Evolutionary conservation across 2,797 vertebrate genomes (phyloP), one percentile per base, ranked within the genome.

Genomic region (Urophycis tenuis): DNA sequence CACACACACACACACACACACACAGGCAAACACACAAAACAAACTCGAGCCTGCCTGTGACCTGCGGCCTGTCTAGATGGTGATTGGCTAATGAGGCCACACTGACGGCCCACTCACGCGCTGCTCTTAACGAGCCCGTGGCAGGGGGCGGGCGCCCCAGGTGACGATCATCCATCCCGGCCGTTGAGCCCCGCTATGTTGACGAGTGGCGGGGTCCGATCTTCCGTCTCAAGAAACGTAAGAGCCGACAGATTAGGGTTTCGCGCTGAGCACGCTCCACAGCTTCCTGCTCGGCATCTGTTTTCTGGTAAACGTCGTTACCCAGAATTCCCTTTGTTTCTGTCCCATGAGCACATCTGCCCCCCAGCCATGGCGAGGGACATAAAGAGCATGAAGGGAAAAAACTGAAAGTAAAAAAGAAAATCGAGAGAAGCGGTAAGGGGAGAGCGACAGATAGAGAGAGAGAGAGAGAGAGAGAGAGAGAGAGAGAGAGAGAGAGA

Each of bases 101-200:
- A 87, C 83, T 81, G 84, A 81, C 77, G 87, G 83, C 79, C 49
- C 74, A 85, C 85, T 80, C 84, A 84, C 85, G 84, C 85, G 77
- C 77, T 76, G n/a, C 9, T 60, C 53, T 60, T 60, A n/a, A 60
- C 53, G n/a, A 60, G n/a, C 22, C 53, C n/a, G 53, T 60, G 22
- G 25, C 1, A 10, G 53, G 45, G 45, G n/a, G 89, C 89, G 90
- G 89, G 82, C 75, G 80, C 72, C 88, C 88, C 89, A 91, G 89
- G 89, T 85, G 80, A 87, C 81, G 84, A 78, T 32, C 84, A 84
- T 81, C 81, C 53, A 19, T 77, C 80, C 86, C 88, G 88, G 88
- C 88, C 89, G 82, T 82, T 84, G 82, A 76, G 85, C 89, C 88
- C 84, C 82, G 87, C 88, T 85, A 85, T 76, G 15, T 35, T 11